Base-by-base conservation (phyloP, 2,888 invertebrate genomes). In the Himalopsyche tibetana region DNA sequence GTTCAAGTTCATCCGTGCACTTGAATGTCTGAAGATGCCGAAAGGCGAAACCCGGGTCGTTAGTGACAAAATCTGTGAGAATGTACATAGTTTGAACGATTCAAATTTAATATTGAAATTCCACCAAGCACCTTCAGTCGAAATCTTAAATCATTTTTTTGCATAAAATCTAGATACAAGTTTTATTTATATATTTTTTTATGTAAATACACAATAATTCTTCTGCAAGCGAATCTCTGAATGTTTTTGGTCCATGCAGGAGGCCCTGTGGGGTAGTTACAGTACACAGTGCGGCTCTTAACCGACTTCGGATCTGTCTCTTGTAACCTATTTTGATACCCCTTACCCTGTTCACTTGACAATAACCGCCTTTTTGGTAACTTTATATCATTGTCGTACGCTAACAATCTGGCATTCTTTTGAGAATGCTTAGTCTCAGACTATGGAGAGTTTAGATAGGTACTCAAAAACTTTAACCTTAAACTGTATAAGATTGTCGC, bases 331-430 rank as follows among this genome's bases (percentile, higher is more conserved):
- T 63, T 63, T n/a, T 63, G 63, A 63, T 63, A 63, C 63, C 28
- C 63, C 63, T 51, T 63, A 63, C 63, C 63, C 19, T 63, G 63
- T 63, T 63, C 63, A 63, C 63, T 63, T 63, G 63, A 63, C 63
- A 28, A 11, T 63, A 19, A 63, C 63, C 63, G 63, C 63, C 19
- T 63, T 63, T 63, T 63, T 63, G 63, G 63, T 63, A 63, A 63
- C 63, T 63, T 63, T 63, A 63, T 63, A 63, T 28, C 63, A 28
- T 28, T 63, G 63, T 63, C 63, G 63, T 63, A 19, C 63, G 63
- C 63, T 63, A 63, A 63, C 63, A 63, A 63, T 19, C 63, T 63
- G 63, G 63, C 19, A 63, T 63, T 63, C 63, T 63, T 63, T 63
- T 51, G 51, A 51, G 51, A 51, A 51, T 51, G 51, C 15, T 51